Percentiles rank a stretch among this genome's conserved stretches.
These are phyloP conservation scores for Sphecodes monilicornis DNA, from an alignment of 2,888 invertebrate genomes.

Conservation along the genomic window DNA sequence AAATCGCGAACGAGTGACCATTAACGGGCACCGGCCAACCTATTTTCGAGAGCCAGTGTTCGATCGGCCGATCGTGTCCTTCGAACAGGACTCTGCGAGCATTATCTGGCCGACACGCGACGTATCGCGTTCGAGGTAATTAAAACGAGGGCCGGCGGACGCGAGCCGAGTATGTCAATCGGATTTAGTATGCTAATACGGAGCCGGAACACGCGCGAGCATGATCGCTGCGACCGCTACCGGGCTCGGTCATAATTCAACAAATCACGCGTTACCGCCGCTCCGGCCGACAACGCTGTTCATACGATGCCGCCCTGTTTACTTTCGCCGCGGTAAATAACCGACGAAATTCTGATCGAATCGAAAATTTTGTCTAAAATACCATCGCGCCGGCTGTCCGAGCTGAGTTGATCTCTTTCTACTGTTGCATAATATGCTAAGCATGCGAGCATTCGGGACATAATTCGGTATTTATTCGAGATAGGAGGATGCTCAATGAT, in stretches of 20 bases:
- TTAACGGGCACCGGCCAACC: neutral
- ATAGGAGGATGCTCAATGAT: too few species aligned
- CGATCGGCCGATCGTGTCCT: slow-evolving; percentile 16
- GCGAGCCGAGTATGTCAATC: slow-evolving; percentile 62
- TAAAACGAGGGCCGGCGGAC: slow-evolving; percentile 54
- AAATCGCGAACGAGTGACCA: neutral
- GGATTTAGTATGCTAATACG: slow-evolving; percentile 70
- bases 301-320: slow-evolving; percentile 41
- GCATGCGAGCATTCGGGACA: too few species aligned
- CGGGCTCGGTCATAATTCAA: slow-evolving; percentile 69
- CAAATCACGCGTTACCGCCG: slow-evolving; percentile 69
- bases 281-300: slow-evolving; percentile 41
- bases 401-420: neutral
- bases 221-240: slow-evolving; percentile 60
- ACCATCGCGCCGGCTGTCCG: neutral
- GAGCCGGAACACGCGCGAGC: slow-evolving; percentile 57
- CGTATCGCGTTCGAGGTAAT: slow-evolving; percentile 66
- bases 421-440: neutral
- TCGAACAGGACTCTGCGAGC: slow-evolving; percentile 19
- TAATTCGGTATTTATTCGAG: too few species aligned
- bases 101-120: slow-evolving; percentile 48
- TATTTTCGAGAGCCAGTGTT: neutral
- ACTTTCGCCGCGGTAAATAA: slow-evolving; percentile 6
- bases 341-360: neutral
- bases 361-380: neutral